Conservation (phyloP, 2,113 vertebrate genomes). For the Thermophis baileyi region DNA sequence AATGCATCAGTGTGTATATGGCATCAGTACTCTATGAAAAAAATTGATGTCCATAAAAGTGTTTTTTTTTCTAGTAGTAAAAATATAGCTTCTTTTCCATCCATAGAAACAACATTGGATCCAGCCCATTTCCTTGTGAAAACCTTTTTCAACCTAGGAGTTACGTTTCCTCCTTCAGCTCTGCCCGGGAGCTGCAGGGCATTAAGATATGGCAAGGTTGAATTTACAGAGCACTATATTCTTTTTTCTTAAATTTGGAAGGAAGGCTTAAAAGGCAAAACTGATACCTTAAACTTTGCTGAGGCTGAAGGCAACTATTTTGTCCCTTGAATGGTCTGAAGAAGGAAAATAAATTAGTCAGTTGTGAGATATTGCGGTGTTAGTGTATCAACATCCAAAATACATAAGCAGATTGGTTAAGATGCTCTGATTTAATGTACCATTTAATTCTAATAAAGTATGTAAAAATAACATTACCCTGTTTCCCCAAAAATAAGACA, state of each 20-base stretch:
- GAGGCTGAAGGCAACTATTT: background rate
- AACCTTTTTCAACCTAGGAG: background rate
- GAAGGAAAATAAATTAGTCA: background rate
- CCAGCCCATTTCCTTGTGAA: background rate
- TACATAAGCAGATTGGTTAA: background rate
- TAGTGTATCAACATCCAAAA: background rate
- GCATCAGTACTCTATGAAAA: background rate
- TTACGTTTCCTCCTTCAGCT: background rate
- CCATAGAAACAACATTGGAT: background rate
- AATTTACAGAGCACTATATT: background rate
- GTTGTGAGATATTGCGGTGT: background rate
- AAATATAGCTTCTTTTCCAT: background rate
- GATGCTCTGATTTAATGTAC: background rate
- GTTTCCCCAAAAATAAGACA: too few relatives aligned
- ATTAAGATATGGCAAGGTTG: background rate
- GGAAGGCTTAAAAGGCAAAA: background rate
- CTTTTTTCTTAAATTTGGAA: background rate
- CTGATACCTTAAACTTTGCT: background rate
- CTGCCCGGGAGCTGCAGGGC: background rate
- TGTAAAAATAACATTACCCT: background rate
- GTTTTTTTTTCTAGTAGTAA: background rate
- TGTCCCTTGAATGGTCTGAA: background rate
- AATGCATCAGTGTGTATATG: background rate
- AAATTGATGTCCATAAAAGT: background rate
- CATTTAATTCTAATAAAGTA: background rate